These are phyloP conservation scores for Andrena bicolor DNA, from an alignment of 2,888 invertebrate genomes.

Conservation along the genomic window DNA sequence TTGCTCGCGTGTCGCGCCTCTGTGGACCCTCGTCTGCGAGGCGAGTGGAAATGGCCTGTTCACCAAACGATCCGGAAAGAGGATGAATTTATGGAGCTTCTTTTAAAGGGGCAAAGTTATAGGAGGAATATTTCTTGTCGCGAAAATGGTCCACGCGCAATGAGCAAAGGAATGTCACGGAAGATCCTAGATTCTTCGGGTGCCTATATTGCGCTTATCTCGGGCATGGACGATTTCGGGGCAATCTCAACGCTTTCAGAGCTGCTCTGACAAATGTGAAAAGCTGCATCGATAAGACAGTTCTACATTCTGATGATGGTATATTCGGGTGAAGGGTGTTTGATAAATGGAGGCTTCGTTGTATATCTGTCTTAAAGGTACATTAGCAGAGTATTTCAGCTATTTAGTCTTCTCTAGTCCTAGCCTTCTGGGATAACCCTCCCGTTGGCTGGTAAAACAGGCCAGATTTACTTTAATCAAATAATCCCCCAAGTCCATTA, in stretches of 20 bases:
- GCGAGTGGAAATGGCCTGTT: slow-evolving; percentile 27
- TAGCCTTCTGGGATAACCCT: neutral
- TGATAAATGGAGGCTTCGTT: no score
- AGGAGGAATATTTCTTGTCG: slow-evolving; percentile 10
- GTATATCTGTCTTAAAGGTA: no score
- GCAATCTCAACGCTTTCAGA: no score
- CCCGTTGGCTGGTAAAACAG: neutral
- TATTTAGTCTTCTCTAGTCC: no score
- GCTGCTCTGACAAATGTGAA: no score
- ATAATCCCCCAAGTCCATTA: slow-evolving; percentile 31
- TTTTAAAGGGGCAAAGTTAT: neutral
- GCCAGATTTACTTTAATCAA: slow-evolving; percentile 23
- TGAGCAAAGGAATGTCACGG: neutral
- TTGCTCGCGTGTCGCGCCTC: slow-evolving; percentile 30
- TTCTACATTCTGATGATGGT: no score
- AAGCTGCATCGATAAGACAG: no score
- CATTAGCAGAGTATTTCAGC: no score
- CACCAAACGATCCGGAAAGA: slow-evolving; percentile 36
- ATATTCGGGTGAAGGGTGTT: no score
- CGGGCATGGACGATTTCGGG: no score
- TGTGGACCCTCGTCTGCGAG: neutral
- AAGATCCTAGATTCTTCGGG: no score
- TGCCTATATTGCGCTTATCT: no score
- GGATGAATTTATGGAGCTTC: slow-evolving; percentile 18
- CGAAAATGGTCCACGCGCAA: neutral